Conservation (phyloP, 2,797 vertebrate species). For the Pogoniulus pusillus region DNA sequence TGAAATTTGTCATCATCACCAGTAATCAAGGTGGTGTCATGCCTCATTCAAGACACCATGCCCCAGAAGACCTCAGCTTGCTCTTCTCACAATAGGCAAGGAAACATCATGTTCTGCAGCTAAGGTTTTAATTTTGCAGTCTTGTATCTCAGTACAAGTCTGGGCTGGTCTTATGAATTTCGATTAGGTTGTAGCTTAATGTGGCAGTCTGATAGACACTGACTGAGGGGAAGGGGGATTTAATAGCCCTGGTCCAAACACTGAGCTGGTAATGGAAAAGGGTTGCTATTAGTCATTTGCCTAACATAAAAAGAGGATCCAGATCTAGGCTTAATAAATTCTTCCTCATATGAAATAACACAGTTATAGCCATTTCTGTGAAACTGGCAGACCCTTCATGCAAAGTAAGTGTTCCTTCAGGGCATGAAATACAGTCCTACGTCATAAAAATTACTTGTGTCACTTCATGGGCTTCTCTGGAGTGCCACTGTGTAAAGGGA, state of each 20-base stretch:
- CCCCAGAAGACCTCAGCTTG: neutral
- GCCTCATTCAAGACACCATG: neutral
- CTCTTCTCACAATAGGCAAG: neutral
- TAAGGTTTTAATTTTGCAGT: neutral
- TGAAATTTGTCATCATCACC: neutral
- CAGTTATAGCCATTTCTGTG: slow-evolving; percentile 14
- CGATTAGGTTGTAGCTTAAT: neutral
- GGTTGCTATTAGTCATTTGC: slow-evolving; percentile 37
- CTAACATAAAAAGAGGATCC: slow-evolving; percentile 15
- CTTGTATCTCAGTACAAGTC: neutral
- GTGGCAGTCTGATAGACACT: neutral
- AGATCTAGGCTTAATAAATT: slow-evolving; percentile 29
- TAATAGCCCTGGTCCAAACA: neutral
- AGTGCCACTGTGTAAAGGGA: neutral
- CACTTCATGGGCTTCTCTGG: neutral
- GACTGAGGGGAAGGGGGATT: neutral
- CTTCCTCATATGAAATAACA: neutral
- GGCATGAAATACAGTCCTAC: neutral
- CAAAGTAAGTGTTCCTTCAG: slow-evolving; percentile 9
- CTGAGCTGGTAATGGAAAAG: neutral
- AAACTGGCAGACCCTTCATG: slow-evolving; percentile 38
- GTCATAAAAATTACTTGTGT: slow-evolving; percentile 21
- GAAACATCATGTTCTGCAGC: neutral
- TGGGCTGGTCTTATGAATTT: slow-evolving; percentile 9
- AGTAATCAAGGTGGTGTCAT: neutral